Conservation (phyloP, 2,113 vertebrate species). For the Chaetorhynchus papuensis region DNA sequence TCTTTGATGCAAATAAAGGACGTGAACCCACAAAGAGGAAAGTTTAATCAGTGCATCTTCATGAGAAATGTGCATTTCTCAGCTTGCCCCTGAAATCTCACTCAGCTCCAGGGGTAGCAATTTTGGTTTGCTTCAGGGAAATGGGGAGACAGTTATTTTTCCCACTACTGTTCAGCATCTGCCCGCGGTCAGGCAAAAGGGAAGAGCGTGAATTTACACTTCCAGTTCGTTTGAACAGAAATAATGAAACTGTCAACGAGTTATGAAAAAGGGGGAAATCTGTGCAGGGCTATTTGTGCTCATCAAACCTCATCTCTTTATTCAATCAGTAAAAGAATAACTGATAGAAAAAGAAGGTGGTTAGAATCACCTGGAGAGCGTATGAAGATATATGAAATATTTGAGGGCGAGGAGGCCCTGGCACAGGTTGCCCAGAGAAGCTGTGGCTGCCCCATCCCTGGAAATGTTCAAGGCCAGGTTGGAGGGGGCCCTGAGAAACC, state of each 20-base stretch:
- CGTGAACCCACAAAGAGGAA: not conserved
- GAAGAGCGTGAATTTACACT: not conserved
- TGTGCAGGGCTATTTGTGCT: not conserved
- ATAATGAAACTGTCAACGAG: not conserved
- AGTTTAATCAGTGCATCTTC: not conserved
- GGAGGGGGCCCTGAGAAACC: rapidly evolving
- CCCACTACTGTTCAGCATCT: not conserved
- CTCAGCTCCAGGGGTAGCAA: not conserved
- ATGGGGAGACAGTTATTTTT: not conserved
- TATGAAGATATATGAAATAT: not conserved
- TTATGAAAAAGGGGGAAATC: not conserved
- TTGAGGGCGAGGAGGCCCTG: rapidly evolving
- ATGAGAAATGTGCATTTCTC: not conserved
- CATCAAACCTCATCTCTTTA: not conserved
- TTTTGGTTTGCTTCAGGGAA: not conserved
- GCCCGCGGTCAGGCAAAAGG: not conserved
- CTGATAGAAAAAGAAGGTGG: not conserved
- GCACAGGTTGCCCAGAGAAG: not conserved
- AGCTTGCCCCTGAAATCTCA: not conserved
- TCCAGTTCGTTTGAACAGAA: not conserved
- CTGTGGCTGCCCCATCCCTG: not conserved
- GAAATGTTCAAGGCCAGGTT: rapidly evolving
- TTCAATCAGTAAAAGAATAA: not conserved
- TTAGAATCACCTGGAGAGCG: not conserved
- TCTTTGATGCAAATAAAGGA: not conserved